phyloP scores from a whole-genome alignment of 64 coral and sea anemone genomes.

The Actinia equina region DNA sequence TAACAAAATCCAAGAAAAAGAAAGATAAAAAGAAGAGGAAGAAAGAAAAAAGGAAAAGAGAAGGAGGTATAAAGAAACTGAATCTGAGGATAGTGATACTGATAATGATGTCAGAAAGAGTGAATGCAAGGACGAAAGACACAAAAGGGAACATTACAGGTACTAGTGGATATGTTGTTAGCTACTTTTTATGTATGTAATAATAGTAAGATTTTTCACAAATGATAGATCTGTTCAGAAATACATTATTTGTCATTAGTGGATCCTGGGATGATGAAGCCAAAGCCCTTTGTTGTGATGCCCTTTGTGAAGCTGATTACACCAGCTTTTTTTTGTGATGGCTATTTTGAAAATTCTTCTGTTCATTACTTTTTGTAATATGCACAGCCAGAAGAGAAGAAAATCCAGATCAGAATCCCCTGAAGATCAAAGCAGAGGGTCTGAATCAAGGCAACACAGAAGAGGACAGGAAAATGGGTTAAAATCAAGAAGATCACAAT shows the following conservation, averaged over 20 bases:
- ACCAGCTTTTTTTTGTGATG: background rate
- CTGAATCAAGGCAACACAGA: background rate
- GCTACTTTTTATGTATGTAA: too few relatives aligned
- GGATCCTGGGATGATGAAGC: too few relatives aligned
- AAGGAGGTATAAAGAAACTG: constrained; percentile 38
- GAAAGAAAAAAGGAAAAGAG: constrained; percentile 59
- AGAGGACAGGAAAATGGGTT: background rate
- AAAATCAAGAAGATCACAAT: constrained; percentile 21
- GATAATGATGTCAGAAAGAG: constrained; percentile 36
- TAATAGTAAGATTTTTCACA: too few relatives aligned
- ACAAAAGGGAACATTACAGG: background rate
- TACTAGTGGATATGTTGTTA: background rate
- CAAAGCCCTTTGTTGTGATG: too few relatives aligned
- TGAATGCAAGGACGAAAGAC: background rate
- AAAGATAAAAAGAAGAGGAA: constrained; percentile 85
- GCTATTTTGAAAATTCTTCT: too few relatives aligned
- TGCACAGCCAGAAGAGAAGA: background rate
- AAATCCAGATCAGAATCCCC: background rate
- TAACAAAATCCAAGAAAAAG: constrained; percentile 82
- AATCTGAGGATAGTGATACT: constrained; percentile 40
- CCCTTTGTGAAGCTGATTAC: background rate
- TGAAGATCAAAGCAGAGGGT: background rate
- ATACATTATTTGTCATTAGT: too few relatives aligned
- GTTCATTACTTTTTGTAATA: background rate
- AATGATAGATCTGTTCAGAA: too few relatives aligned